Conservation (phyloP, 1,140 invertebrate species). For the Venustaconcha ellipsiformis region DNA sequence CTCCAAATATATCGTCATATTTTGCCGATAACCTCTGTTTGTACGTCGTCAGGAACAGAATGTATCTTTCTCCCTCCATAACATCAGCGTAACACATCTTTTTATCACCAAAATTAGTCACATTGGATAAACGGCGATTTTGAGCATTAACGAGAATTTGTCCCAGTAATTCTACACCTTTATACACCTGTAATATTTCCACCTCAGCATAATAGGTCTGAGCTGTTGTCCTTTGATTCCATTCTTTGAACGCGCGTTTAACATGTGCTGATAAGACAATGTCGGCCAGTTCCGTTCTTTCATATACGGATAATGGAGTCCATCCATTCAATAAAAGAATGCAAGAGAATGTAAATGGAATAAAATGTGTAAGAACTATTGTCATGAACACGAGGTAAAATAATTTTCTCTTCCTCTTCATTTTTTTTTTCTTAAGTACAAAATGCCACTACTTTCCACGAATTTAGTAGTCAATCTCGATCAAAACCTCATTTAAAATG, state of each 20-base stretch:
- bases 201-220: slow-evolving; percentile 61
- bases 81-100: slow-evolving; percentile 66
- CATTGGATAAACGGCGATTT: slow-evolving; percentile 46
- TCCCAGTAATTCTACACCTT: slow-evolving; percentile 47
- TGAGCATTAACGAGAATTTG: slow-evolving; percentile 30
- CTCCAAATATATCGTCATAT: slow-evolving; percentile 68
- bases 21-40: slow-evolving; percentile 61
- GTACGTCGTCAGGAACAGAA: slow-evolving; percentile 64
- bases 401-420: no score
- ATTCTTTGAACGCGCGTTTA: slow-evolving; percentile 51
- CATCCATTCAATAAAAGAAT: slow-evolving; percentile 66
- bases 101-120: slow-evolving; percentile 67
- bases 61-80: slow-evolving; percentile 49
- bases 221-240: slow-evolving; percentile 35
- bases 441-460: no score
- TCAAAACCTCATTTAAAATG: no score
- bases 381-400: no score
- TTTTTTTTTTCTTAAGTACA: no score
- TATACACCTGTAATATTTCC: slow-evolving; percentile 51
- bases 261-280: slow-evolving; percentile 54
- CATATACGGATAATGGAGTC: slow-evolving; percentile 58
- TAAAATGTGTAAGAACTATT: neutral
- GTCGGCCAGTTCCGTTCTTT: slow-evolving; percentile 59
- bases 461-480: no score
- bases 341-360: slow-evolving; percentile 39